A percentile compares a stretch with the other conserved stretches of the same genome.
Evolutionary conservation across 2,113 vertebrate genomes (phyloP).

Genomic region (Donacobius atricapilla): DNA sequence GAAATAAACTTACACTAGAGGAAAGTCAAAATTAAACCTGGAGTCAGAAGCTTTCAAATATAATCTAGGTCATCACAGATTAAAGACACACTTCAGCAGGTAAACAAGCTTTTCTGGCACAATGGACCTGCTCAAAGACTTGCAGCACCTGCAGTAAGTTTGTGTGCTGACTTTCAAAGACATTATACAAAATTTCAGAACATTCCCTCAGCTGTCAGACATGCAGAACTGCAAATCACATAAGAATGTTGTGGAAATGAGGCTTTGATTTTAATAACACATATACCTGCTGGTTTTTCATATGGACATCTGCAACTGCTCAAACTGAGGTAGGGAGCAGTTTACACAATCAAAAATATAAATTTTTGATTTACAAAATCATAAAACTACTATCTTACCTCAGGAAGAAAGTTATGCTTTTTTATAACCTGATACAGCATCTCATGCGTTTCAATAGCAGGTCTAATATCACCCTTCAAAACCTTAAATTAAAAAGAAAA

Average conservation of each 20-base stretch:
- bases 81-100: background rate
- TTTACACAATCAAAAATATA: background rate
- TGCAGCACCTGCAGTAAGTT: background rate
- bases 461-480: conserved; percentile 95
- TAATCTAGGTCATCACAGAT: background rate
- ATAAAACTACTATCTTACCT: conserved; percentile 77
- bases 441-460: conserved; percentile 98
- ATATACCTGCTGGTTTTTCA: background rate
- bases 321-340: background rate
- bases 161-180: background rate
- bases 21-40: background rate
- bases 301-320: background rate
- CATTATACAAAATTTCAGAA: background rate
- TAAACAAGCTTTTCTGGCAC: background rate
- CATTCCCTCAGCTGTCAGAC: background rate
- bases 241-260: background rate
- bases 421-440: conserved; percentile 99
- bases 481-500: conserved; percentile 77
- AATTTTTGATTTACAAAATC: background rate
- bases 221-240: background rate
- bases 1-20: background rate
- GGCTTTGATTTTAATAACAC: background rate
- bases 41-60: background rate
- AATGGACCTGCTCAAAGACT: background rate
- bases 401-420: conserved; percentile 98